Evolutionary conservation across 2,113 vertebrate species (phyloP).

Genomic region (Clarias gariepinus): DNA sequence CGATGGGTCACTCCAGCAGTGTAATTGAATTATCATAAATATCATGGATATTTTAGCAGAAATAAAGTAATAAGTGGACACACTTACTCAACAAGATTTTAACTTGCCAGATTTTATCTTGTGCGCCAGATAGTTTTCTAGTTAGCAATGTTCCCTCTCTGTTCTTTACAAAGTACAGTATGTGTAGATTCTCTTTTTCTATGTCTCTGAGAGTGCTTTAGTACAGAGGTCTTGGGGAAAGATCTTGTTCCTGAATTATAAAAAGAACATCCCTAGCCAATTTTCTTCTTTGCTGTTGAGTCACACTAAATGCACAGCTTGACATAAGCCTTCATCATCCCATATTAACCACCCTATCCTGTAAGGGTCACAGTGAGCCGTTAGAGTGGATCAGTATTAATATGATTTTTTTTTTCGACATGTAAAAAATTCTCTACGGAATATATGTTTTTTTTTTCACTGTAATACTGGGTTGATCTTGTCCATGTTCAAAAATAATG

Average conservation of each 20-base stretch:
- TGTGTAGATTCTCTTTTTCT: not conserved
- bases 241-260: not conserved
- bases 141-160: not conserved
- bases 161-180: not conserved
- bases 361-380: not conserved
- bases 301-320: not conserved
- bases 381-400: not conserved
- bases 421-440: not conserved
- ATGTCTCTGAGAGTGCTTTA: no score
- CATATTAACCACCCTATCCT: not conserved
- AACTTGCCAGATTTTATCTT: not conserved
- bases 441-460: not conserved
- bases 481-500: no score
- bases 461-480: not conserved
- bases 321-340: not conserved
- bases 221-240: not conserved
- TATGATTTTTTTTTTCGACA: not conserved
- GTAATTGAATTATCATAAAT: no score
- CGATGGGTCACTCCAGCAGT: no score
- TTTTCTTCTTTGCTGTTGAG: not conserved
- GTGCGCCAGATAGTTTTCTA: not conserved
- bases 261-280: not conserved
- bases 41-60: not conserved
- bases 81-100: not conserved
- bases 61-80: not conserved